phyloP scores from a whole-genome alignment of 1,140 invertebrate genomes.

The Pseudachorutes palmiensis region DNA sequence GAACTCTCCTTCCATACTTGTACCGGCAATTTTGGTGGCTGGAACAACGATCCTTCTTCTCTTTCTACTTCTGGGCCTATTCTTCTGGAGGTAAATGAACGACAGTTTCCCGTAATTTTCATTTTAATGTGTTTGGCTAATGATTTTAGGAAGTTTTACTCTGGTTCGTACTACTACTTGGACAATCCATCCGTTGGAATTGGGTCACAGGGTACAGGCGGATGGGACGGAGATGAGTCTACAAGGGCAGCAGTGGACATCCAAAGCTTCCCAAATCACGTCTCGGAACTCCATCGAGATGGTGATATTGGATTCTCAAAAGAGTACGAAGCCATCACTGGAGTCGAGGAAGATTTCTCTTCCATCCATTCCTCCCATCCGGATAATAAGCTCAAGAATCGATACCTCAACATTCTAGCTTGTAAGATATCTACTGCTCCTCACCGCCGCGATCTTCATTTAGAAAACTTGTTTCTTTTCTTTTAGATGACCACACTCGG shows the following conservation, averaged over 20 bases:
- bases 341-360: constrained; percentile 55
- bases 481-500: constrained; percentile 80
- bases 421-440: constrained; percentile 62
- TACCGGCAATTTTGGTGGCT: constrained; percentile 56
- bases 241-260: constrained; percentile 60
- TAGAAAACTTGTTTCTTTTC: background rate
- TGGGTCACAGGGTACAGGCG: constrained; percentile 44
- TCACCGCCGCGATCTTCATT: background rate
- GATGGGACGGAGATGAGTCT: constrained; percentile 48
- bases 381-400: constrained; percentile 87
- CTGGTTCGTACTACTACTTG: constrained; percentile 71
- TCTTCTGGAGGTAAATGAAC: constrained; percentile 64
- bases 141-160: constrained; percentile 62
- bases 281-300: constrained; percentile 72
- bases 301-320: constrained; percentile 81
- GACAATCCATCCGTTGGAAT: constrained; percentile 56
- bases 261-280: constrained; percentile 67
- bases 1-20: background rate
- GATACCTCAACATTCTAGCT: constrained; percentile 90
- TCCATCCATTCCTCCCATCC: constrained; percentile 79
- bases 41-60: constrained; percentile 63
- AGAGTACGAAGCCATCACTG: constrained; percentile 72
- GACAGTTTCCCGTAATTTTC: background rate
- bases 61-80: constrained; percentile 59
- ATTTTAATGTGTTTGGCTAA: background rate